Evolutionary conservation across 2,113 vertebrate species (phyloP), one percentile per base, ranked within the genome.

Genomic region (Agapornis roseicollis): DNA sequence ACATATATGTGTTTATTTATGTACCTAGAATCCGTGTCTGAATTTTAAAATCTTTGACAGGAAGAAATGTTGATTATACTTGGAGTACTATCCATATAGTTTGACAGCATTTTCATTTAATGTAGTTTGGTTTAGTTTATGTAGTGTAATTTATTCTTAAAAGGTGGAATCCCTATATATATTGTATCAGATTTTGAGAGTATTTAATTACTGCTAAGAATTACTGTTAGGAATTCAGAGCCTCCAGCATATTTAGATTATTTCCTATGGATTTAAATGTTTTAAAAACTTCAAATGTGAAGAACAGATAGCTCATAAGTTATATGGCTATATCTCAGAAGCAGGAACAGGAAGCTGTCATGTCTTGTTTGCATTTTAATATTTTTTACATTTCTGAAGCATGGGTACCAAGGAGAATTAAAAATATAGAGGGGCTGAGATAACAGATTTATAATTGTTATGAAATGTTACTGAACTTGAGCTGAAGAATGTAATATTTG

Each of bases 61-160:
- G 13, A 10, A 71, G 49, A 89, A 70, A 42, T 50, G 3, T 3
- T 82, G 23, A 22, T 71, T 58, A 14, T 39, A 20, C 15, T 18
- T 60, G 10, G 5, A 47, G 3, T n/a, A 68, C 35, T 35, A 42
- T n/a, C 37, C 1, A 1, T 14, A 37, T 4, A 27, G 11, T 44
- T 94, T 63, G 61, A n/a, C 86, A 80, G 13, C 1, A 37, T 37
- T 71, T 71, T 37, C 2, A 19, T 80, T 79, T 39, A 37, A 33
- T 13, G 12, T 27, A 70, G 3, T 19, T 70, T 60, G 5, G 3
- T 58, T 90, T 47, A 42, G 15, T 58, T 72, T 68, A 39, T 3
- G 2, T 20, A 31, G 4, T 10, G 3, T 28, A 39, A n/a, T 61
- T 56, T 46, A 33, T 42, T 64, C 28, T 25, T 82, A 13, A 91